Evolutionary conservation across 2,113 vertebrate species (phyloP), one percentile per base, ranked within the genome.

Genomic region (Motacilla alba): DNA sequence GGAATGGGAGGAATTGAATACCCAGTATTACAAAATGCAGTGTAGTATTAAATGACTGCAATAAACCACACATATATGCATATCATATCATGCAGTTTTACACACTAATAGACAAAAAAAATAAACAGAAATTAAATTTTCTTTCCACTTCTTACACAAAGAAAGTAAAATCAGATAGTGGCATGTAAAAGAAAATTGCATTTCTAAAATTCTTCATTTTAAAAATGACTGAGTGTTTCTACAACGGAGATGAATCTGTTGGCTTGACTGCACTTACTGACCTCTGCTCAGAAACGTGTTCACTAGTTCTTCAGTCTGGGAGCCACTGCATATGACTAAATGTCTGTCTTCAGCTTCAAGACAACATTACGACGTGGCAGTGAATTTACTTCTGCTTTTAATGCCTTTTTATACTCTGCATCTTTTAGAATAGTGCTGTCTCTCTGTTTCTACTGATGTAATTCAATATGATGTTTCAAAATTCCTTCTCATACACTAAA

Each of bases 231-330:
- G 35, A 3, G 8, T 56, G 17, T 33, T 87, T 75, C n/a, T 59
- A 68, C 13, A 69, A 27, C 0, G 4, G 47, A 26, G 4, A 79
- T 0, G 1, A 62, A 21, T 46, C 37, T 73, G 11, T 27, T 39
- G 15, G 18, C 46, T 55, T 56, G 59, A 67, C 35, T 69, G 31
- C 41, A 68, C 19, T 39, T 2, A 11, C 13, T 44, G 43, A 81
- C 37, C 59, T 69, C 63, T 88, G 50, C 20, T 77, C 31, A 46
- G 50, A 20, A n/a, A 83, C 15, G 13, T 18, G 17, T 41, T 79
- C 1, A 1, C 33, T n/a, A 74, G 43, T 30, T 31, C 67, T 63
- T 55, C 23, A 52, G 46, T 39, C 55, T 93, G 59, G 41, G 75
- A 96, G 49, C 10, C 33, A 47, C 3, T 12, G 43, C 68, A 91